Conservation (phyloP, 2,888 invertebrate species). For the Adelognathus sp. region DNA sequence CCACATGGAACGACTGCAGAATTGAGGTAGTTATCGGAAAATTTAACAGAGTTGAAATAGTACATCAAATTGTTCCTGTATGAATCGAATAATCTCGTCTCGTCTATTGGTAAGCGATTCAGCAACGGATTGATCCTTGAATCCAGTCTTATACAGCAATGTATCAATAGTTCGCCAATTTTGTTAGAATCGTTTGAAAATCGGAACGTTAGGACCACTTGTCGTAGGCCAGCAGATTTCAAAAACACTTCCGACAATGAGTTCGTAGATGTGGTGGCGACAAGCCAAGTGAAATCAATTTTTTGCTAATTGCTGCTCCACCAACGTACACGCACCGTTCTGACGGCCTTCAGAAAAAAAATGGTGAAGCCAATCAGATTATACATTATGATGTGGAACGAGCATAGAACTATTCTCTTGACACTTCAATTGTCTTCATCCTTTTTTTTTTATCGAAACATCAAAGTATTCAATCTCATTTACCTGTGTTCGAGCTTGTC, state of each 20-base stretch:
- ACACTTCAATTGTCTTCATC: no score
- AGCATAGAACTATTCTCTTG: no score
- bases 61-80: no score
- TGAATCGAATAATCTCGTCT: no score
- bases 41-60: neutral
- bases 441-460: no score
- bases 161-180: constrained; percentile 4
- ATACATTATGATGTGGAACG: neutral
- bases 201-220: constrained; percentile 6
- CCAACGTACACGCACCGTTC: constrained; percentile 59
- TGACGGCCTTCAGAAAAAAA: neutral
- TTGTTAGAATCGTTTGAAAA: neutral
- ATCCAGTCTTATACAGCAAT: neutral
- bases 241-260: constrained; percentile 9
- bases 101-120: no score
- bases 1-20: neutral
- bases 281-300: constrained; percentile 67
- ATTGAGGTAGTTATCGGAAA: neutral
- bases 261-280: constrained; percentile 63
- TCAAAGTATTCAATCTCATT: neutral
- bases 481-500: constrained; percentile 64
- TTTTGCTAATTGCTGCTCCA: constrained; percentile 62
- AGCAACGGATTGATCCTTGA: neutral
- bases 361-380: neutral
- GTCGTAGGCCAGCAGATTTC: constrained; percentile 1